These are phyloP conservation scores for Drosophila eugracilis DNA, from an alignment of 1,140 invertebrate genomes.

Conservation along the genomic window DNA sequence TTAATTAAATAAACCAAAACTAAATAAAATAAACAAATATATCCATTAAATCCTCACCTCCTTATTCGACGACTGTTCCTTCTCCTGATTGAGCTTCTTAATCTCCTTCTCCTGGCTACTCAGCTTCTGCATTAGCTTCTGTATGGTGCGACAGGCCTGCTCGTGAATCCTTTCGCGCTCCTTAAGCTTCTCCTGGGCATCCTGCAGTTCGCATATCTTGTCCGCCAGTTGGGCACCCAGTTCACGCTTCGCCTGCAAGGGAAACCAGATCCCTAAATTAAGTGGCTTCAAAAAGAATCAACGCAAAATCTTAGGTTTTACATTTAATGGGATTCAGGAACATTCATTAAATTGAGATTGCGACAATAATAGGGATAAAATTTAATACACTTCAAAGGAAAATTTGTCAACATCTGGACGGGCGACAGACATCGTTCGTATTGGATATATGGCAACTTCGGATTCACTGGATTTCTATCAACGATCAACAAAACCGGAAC, in stretches of 20 bases:
- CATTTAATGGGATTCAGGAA: slow-evolving; percentile 21
- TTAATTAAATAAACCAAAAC: too few species aligned
- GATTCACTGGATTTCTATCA: slow-evolving; percentile 22
- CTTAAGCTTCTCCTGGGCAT: slow-evolving; percentile 63
- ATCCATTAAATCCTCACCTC: slow-evolving; percentile 28
- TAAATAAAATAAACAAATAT: too few species aligned
- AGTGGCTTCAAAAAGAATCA: slow-evolving; percentile 4
- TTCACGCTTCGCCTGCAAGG: slow-evolving; percentile 45
- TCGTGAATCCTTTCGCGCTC: slow-evolving; percentile 69
- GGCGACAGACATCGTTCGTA: slow-evolving; percentile 17
- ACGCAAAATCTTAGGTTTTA: not conserved
- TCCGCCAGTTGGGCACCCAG: slow-evolving; percentile 63
- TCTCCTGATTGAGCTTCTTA: slow-evolving; percentile 41
- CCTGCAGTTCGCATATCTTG: slow-evolving; percentile 68
- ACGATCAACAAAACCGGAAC: slow-evolving; percentile 34
- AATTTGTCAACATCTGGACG: slow-evolving; percentile 22
- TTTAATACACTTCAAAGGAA: slow-evolving; percentile 45
- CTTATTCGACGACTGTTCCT: slow-evolving; percentile 19
- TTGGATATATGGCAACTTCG: slow-evolving; percentile 12
- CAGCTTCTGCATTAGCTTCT: slow-evolving; percentile 75
- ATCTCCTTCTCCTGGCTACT: slow-evolving; percentile 72
- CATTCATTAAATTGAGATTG: slow-evolving; percentile 1
- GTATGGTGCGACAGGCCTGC: slow-evolving; percentile 71
- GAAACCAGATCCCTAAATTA: too few species aligned
- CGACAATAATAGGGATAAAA: not conserved